phyloP scores from a whole-genome alignment of 2,888 invertebrate genomes.

The Drepana falcataria region DNA sequence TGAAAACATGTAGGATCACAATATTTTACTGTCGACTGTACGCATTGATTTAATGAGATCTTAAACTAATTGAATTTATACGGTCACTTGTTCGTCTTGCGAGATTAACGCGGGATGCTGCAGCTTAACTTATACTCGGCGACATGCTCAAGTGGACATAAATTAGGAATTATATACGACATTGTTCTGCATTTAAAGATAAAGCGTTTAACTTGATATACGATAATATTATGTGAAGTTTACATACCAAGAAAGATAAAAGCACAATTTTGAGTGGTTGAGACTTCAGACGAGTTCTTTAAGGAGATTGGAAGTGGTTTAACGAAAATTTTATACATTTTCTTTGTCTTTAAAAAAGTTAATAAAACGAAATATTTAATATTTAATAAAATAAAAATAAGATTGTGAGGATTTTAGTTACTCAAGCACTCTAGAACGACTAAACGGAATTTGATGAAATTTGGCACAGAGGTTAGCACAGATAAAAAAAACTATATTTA shows the following conservation, averaged over 20 bases:
- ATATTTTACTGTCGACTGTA: conserved; percentile 66
- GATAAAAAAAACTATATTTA: no score
- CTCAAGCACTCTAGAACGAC: no score
- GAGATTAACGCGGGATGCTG: conserved; percentile 46
- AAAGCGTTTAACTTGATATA: conserved; percentile 39
- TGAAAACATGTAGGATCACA: conserved; percentile 61
- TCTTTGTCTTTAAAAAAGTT: no score
- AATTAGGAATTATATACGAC: conserved; percentile 55
- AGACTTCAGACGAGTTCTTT: no score
- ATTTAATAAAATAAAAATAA: no score
- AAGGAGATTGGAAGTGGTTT: no score
- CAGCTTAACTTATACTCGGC: conserved; percentile 36
- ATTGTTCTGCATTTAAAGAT: conserved; percentile 46
- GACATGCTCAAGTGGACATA: conserved; percentile 44
- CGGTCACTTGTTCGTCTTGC: conserved; percentile 54
- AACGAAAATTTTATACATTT: no score
- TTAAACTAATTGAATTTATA: conserved; percentile 71
- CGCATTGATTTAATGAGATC: conserved; percentile 73
- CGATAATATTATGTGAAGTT: conserved; percentile 23
- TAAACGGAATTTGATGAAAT: no score
- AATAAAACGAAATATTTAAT: no score
- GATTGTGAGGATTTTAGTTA: no score
- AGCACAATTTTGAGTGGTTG: no score
- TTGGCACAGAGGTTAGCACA: no score
- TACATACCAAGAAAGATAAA: neutral